Conservation (phyloP, 2,888 invertebrate species). For the Cylloceria caligata region DNA sequence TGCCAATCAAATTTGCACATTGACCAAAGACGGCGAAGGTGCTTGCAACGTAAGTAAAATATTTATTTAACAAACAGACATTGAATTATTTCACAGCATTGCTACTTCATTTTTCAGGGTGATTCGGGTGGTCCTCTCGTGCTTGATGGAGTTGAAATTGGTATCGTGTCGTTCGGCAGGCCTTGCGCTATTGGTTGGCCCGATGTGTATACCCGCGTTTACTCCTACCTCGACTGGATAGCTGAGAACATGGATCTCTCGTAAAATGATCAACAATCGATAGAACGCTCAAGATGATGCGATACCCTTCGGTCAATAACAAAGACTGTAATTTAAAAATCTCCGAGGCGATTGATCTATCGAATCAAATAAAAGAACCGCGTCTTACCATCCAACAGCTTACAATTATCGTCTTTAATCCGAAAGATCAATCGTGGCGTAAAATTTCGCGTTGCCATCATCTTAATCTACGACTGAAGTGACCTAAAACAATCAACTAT, state of each 20-base stretch:
- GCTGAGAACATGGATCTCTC: background rate
- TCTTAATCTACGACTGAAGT: no score
- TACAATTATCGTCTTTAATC: no score
- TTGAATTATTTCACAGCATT: background rate
- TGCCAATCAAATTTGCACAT: constrained; percentile 15
- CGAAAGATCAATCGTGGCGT: no score
- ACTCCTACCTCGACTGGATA: constrained; percentile 48
- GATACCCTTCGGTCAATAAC: no score
- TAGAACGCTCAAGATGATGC: no score
- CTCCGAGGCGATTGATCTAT: no score
- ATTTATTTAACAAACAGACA: background rate
- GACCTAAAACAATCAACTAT: background rate
- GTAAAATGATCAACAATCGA: background rate
- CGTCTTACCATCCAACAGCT: no score
- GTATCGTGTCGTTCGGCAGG: constrained; percentile 56
- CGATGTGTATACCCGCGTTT: constrained; percentile 53
- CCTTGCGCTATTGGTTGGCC: constrained; percentile 60
- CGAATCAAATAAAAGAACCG: no score
- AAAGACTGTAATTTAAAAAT: no score
- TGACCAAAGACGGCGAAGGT: constrained; percentile 12
- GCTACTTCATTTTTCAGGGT: constrained; percentile 27
- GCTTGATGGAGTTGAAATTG: constrained; percentile 46
- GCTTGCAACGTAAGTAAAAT: constrained; percentile 14
- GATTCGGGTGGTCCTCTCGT: constrained; percentile 62
- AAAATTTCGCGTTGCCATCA: no score